Percentiles rank a stretch among this genome's conserved stretches.
Conservation (phyloP, 2,888 invertebrate genomes). For the Lycophotia porphyrea region DNA sequence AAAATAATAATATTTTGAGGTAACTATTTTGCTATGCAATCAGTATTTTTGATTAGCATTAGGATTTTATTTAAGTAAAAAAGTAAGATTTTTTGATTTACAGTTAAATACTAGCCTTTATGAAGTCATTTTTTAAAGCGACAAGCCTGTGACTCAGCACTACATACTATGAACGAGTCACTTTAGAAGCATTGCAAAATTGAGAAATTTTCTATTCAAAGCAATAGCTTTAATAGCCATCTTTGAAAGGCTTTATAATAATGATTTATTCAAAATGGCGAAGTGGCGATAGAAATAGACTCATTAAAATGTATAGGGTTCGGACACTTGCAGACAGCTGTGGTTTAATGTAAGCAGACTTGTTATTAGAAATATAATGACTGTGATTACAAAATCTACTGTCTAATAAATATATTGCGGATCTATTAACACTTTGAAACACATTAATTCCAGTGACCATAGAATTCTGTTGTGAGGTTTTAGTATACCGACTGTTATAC, state of each 20-base stretch:
- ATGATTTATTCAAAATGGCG: conserved; percentile 61
- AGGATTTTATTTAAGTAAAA: no score
- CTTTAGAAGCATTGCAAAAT: conserved; percentile 51
- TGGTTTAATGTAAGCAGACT: conserved; percentile 48
- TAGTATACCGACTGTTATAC: conserved; percentile 25
- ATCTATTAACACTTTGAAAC: conserved; percentile 51
- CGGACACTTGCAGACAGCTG: conserved; percentile 50
- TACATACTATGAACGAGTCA: conserved; percentile 27
- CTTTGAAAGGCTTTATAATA: conserved; percentile 55
- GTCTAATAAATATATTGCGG: conserved; percentile 39
- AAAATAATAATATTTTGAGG: no score
- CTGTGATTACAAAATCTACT: conserved; percentile 46
- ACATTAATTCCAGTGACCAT: conserved; percentile 51
- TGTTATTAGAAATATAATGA: conserved; percentile 50
- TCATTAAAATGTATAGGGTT: conserved; percentile 64
- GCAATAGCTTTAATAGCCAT: conserved; percentile 39
- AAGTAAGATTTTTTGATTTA: no score
- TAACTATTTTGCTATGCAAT: no score
- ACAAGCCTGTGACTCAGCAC: conserved; percentile 47
- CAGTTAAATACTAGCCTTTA: no score
- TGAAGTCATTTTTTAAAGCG: conserved; percentile 58
- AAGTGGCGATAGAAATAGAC: conserved; percentile 55
- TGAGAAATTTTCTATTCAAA: conserved; percentile 46
- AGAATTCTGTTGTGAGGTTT: conserved; percentile 36
- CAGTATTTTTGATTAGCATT: no score